Evolutionary conservation across 1,140 invertebrate species (phyloP).

Genomic region (Luehdorfia chinensis): DNA sequence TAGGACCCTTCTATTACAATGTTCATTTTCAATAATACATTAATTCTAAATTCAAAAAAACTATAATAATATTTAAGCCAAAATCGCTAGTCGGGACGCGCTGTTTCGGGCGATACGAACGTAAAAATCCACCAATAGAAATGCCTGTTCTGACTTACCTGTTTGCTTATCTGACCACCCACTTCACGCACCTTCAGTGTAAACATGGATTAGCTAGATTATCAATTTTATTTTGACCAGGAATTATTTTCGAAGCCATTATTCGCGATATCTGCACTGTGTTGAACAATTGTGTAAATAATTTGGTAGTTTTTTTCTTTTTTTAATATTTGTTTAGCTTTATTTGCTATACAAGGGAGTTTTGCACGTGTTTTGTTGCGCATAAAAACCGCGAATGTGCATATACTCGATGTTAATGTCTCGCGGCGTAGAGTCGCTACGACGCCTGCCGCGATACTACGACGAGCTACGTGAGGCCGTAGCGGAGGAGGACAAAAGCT

Average conservation of each 20-base stretch:
- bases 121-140: too few species aligned
- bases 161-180: conserved; percentile 61
- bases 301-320: conserved; percentile 36
- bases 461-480: neutral
- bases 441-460: conserved; percentile 2
- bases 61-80: too few species aligned
- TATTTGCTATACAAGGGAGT: conserved; percentile 38
- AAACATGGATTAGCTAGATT: conserved; percentile 68
- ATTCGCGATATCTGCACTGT: conserved; percentile 34
- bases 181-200: conserved; percentile 62
- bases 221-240: conserved; percentile 61
- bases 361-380: conserved; percentile 44
- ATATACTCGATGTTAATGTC: too few species aligned
- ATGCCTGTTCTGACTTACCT: too few species aligned
- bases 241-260: conserved; percentile 49
- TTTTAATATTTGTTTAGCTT: conserved; percentile 42
- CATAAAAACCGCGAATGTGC: too few species aligned
- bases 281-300: conserved; percentile 66
- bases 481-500: too few species aligned
- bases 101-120: too few species aligned
- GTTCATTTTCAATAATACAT: too few species aligned
- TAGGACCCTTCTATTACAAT: too few species aligned
- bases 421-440: conserved; percentile 2
- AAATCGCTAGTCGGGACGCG: too few species aligned
- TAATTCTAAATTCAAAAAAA: too few species aligned